Base-by-base conservation (phyloP, 92 coral and sea anemone genomes). In the Isaurus tuberculatus region DNA sequence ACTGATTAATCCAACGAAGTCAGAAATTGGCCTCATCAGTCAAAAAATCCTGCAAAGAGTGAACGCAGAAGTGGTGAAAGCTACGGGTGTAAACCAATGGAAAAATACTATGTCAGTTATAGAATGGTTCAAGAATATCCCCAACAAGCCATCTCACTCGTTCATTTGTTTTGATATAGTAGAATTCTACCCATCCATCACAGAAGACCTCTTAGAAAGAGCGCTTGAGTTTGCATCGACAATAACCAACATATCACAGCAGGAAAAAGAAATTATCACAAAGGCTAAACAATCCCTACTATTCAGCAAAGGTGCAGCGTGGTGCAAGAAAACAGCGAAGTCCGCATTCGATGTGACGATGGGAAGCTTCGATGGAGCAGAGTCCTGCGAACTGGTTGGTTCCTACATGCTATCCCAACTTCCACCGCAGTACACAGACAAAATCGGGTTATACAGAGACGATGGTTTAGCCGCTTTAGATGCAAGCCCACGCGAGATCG, bases 151-250 rank as follows among this genome's bases (percentile, higher is more conserved):
- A 29, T 26, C 84, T 7, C 84, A 58, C 70, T 55, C 70, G 1
- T 78, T 78, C 71, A 78, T 78, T n/a, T 53, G 68, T 32, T 58
- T 78, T 16, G n/a, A n/a, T n/a, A n/a, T n/a, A n/a, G n/a, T n/a
- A n/a, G n/a, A n/a, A n/a, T n/a, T n/a, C n/a, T n/a, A n/a, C n/a
- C n/a, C n/a, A n/a, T n/a, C n/a, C n/a, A n/a, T n/a, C n/a, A n/a
- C n/a, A n/a, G n/a, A n/a, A 58, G 57, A 61, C 27, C 68, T 79
- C 15, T 70, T 79, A 22, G 17, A 31, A 8, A 49, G 55, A 36
- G 84, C 84, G 23, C 79, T 79, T 17, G 53, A 43, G 5, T 79
- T 79, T 27, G 84, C 75, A 8, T 61, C 84, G 16, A 17, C 63
- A 33, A 30, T 16, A 70, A 43, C 31, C 75, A 23, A 31, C 2